Base-by-base conservation (phyloP, 2,797 vertebrate genomes). In the Rhincodon typus region DNA sequence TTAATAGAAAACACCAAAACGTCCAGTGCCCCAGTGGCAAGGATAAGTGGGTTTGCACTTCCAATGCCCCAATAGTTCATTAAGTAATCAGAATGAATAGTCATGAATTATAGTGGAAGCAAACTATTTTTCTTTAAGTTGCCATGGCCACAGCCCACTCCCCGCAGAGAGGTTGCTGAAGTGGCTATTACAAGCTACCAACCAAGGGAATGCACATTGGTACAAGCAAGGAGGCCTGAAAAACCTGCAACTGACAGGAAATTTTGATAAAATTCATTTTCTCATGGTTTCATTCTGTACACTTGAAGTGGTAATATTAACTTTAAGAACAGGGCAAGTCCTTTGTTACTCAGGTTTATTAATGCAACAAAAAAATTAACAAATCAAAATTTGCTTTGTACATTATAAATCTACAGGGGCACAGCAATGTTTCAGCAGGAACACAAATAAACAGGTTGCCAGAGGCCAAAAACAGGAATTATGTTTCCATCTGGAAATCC, bases 401-500 rank as follows among this genome's bases (percentile, higher is more conserved):
- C 34, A 95, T 57, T 67, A 86, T 96, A 97, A 97, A 97, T 97
- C 96, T 96, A 96, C 91, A 96, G 96, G 96, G 96, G 97, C 97
- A 97, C 96, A 97, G 97, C 96, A 95, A 97, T 97, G 97, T 97
- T 84, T 95, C 96, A 97, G 97, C 96, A 96, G 97, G 97, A 97
- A 96, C 96, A 96, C 97, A 94, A 97, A 97, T 97, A 97, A 97
- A 97, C 98, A 97, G 97, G 96, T 97, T 97, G 97, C 97, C 96
- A 97, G 98, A 97, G 97, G 97, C 97, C 95, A 74, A 72, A n/a
- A 96, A 96, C 97, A 96, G 97, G 98, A 98, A 98, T 99, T 98
- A 98, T 98, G 98, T 97, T 97, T 98, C 98, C 97, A 98, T 98
- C 98, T 98, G 97, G 98, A 98, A 98, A 98, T 98, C 97, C 97